Percentiles rank a stretch among this genome's conserved stretches.
phyloP scores from a whole-genome alignment of 2,888 invertebrate genomes.

The Pristionchus japonicus region DNA sequence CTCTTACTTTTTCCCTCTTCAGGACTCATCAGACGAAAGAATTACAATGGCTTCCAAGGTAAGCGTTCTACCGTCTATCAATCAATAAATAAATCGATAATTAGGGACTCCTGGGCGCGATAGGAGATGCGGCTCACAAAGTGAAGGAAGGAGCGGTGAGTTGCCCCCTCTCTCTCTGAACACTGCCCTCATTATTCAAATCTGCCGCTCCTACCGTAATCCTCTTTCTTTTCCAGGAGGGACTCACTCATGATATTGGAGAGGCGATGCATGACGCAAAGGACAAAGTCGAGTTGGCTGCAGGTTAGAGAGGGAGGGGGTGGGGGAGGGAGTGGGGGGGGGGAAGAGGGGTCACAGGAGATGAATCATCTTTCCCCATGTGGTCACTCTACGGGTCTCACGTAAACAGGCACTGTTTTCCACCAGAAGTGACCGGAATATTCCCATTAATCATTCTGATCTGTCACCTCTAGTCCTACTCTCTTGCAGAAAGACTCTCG shows the following conservation, averaged over 20 bases:
- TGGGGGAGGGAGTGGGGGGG: not conserved
- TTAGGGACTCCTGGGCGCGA: constrained; percentile 8
- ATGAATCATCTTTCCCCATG: not conserved
- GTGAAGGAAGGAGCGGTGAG: constrained; percentile 26
- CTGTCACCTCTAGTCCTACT: no score
- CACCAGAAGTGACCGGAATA: not conserved
- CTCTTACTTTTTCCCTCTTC: not conserved
- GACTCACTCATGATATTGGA: constrained; percentile 12
- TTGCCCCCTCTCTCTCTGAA: not conserved
- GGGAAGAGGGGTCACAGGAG: not conserved
- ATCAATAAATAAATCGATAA: not conserved
- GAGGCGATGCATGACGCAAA: constrained; percentile 27
- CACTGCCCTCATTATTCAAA: constrained; percentile 14
- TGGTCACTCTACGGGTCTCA: not conserved
- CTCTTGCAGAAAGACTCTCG: no score
- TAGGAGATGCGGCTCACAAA: constrained; percentile 22
- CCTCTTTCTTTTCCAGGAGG: not conserved
- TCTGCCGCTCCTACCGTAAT: constrained; percentile 25
- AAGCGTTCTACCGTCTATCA: not conserved
- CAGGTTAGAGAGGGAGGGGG: not conserved
- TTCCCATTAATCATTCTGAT: not conserved
- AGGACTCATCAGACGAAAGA: constrained; percentile 39
- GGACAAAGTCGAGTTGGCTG: constrained; percentile 28
- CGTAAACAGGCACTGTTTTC: not conserved
- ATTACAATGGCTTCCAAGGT: constrained; percentile 19